Percentiles rank a stretch among this genome's conserved stretches.
Evolutionary conservation across 1,140 invertebrate species (phyloP).

Genomic region (Orius insidiosus): DNA sequence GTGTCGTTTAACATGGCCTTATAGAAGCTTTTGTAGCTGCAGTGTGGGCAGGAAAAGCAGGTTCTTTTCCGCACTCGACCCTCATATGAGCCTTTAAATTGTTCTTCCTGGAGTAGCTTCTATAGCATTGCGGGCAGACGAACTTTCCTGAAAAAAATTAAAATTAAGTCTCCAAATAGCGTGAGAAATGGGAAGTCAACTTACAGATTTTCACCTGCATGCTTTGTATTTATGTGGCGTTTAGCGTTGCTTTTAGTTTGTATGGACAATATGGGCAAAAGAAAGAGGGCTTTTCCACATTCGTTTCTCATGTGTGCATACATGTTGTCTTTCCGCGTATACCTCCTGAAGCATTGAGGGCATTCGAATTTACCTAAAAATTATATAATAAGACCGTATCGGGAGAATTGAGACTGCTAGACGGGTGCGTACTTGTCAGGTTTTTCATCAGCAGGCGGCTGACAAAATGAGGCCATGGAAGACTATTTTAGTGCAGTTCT

Average conservation of each 20-base stretch:
- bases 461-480: too few relatives aligned
- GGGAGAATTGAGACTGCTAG: too few relatives aligned
- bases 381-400: too few relatives aligned
- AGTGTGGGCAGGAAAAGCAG: slow-evolving; percentile 21
- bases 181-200: too few relatives aligned
- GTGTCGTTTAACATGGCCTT: slow-evolving; percentile 3
- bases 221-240: too few relatives aligned
- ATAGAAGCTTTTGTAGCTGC: slow-evolving; percentile 11
- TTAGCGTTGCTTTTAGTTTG: not conserved
- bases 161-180: too few relatives aligned
- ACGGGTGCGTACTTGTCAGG: too few relatives aligned
- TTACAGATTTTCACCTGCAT: too few relatives aligned
- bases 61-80: slow-evolving; percentile 18
- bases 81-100: slow-evolving; percentile 18
- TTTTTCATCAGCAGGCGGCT: too few relatives aligned
- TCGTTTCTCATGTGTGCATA: slow-evolving; percentile 29
- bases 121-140: slow-evolving; percentile 17
- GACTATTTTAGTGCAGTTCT: too few relatives aligned
- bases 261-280: slow-evolving; percentile 18
- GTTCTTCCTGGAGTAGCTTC: slow-evolving; percentile 17
- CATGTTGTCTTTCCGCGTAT: slow-evolving; percentile 20
- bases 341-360: slow-evolving; percentile 19
- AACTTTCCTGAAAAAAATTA: slow-evolving; percentile 3
- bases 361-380: slow-evolving; percentile 13
- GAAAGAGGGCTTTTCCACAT: slow-evolving; percentile 28